phyloP scores from a whole-genome alignment of 2,797 vertebrate species.

The Diplodus puntazzo region DNA sequence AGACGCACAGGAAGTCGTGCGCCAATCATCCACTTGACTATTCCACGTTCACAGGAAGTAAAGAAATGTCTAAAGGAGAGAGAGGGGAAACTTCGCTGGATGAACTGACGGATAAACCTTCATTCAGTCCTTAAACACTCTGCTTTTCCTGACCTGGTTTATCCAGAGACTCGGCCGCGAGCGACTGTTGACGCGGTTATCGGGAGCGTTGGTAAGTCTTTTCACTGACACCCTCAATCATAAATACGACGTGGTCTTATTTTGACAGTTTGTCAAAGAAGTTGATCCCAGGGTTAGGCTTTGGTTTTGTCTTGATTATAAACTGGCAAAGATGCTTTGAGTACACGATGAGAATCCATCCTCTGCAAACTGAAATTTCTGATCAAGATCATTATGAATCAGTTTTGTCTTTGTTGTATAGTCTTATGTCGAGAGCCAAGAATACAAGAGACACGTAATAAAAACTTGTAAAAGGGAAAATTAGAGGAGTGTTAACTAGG shows the following conservation, averaged over 20 bases:
- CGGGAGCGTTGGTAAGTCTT: slow-evolving; percentile 49
- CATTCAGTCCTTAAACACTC: too few relatives aligned
- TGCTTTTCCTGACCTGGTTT: background rate
- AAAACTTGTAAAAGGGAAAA: background rate
- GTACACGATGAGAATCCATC: background rate
- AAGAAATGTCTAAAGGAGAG: slow-evolving; percentile 27
- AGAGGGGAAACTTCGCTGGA: slow-evolving; percentile 21
- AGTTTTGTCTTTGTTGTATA: background rate
- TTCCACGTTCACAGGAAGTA: slow-evolving; percentile 78
- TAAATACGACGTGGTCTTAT: background rate
- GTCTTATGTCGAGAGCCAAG: background rate
- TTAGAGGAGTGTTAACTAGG: background rate
- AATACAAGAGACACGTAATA: background rate
- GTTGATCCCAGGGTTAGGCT: background rate
- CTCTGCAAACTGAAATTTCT: background rate
- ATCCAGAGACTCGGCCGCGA: background rate
- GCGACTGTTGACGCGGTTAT: background rate
- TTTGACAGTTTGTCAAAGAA: background rate
- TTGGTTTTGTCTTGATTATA: background rate
- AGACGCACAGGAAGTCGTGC: fast-evolving
- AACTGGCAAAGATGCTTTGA: background rate
- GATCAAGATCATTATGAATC: background rate
- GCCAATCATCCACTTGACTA: background rate
- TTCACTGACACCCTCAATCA: background rate
- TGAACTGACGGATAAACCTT: slow-evolving; percentile 24